A percentile compares a stretch with the other conserved stretches of the same genome.
Conservation (phyloP, 35 echinoderm and acorn worm species). For the Holothuria glaberrima region DNA sequence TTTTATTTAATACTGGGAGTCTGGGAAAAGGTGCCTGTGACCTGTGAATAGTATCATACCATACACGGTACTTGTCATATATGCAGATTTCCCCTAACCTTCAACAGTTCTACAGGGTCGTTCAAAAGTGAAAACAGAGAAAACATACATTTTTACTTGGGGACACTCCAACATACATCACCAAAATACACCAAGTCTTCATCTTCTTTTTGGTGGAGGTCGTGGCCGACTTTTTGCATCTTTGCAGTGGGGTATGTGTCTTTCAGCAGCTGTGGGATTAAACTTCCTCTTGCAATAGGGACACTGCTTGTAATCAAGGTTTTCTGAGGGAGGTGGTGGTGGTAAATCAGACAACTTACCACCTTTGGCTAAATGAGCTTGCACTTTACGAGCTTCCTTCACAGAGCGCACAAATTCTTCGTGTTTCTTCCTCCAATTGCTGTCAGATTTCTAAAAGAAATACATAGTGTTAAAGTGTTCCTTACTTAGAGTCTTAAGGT, state of each 20-base stretch:
- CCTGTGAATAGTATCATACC: no score
- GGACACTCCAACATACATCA: no score
- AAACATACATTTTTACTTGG: no score
- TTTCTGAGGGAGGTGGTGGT: conserved; percentile 75
- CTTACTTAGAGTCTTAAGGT: no score
- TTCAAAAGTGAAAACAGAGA: no score
- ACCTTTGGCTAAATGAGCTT: conserved; percentile 82
- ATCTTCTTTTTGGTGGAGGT: conserved; percentile 37
- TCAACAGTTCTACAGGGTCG: no score
- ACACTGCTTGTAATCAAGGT: conserved; percentile 92
- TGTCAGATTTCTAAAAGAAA: conserved; percentile 22
- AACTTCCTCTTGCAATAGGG: conserved; percentile 90
- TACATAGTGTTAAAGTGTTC: neutral
- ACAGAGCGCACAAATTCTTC: conserved; percentile 77
- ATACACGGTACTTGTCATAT: no score
- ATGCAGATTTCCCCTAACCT: no score
- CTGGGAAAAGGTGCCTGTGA: no score
- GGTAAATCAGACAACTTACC: conserved; percentile 86
- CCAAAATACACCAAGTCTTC: neutral
- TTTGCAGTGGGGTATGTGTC: conserved; percentile 94
- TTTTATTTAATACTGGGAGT: no score
- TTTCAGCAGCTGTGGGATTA: conserved; percentile 76
- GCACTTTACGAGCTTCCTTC: conserved; percentile 72
- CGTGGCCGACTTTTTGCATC: conserved; percentile 76
- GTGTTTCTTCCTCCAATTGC: conserved; percentile 84